Conservation (phyloP, 2,797 vertebrate species). For the Agapornis canus region DNA sequence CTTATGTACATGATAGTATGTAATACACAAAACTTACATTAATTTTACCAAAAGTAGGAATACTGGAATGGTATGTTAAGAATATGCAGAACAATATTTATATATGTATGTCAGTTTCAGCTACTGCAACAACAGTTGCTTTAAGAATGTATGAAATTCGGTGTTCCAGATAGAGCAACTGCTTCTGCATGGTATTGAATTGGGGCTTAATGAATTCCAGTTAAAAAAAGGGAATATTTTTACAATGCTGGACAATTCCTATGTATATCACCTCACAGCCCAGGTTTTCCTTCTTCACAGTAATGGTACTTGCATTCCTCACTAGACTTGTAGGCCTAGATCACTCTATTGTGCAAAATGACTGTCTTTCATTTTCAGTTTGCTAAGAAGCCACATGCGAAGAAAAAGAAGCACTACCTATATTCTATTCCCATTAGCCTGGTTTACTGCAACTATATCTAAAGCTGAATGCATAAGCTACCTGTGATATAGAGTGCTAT, state of each 20-base stretch:
- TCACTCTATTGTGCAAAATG: neutral
- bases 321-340: accelerated
- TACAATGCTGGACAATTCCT: neutral
- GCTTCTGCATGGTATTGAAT: neutral
- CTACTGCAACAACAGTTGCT: neutral
- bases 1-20: accelerated
- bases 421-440: neutral
- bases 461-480: neutral
- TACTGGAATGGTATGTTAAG: neutral
- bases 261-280: neutral
- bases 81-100: neutral
- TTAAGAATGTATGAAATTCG: neutral
- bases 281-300: neutral
- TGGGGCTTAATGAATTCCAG: neutral
- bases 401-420: accelerated
- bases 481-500: accelerated
- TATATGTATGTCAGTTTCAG: neutral
- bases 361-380: neutral
- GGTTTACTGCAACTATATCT: neutral
- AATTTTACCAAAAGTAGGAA: neutral
- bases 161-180: neutral
- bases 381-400: neutral
- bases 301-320: neutral
- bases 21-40: neutral
- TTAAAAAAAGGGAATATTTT: neutral